These are phyloP conservation scores for Anabas testudineus DNA, from an alignment of 2,797 vertebrate genomes.

Conservation along the genomic window DNA sequence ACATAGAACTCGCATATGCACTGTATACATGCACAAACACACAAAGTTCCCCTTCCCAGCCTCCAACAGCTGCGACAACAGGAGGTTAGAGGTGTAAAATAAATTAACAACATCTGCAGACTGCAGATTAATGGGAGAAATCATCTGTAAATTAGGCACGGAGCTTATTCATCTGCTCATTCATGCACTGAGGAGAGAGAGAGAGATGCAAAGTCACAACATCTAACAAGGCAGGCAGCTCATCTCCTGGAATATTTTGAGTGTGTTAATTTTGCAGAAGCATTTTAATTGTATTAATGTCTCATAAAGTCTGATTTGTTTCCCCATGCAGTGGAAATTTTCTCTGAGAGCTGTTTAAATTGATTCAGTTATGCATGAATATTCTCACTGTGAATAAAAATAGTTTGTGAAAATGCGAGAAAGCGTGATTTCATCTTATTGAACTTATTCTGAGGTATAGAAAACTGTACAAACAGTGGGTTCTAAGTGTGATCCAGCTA, in stretches of 20 bases:
- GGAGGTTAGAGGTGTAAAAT: slow-evolving; percentile 76
- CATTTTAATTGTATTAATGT: slow-evolving; percentile 42
- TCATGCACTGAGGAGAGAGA: slow-evolving; percentile 38
- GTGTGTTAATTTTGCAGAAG: slow-evolving; percentile 35
- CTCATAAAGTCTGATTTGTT: slow-evolving; percentile 41
- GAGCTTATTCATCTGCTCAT: slow-evolving; percentile 68
- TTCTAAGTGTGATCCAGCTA: neutral
- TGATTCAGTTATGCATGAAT: slow-evolving; percentile 2
- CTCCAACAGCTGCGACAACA: slow-evolving; percentile 77
- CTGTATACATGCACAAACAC: neutral
- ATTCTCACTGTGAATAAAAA: neutral
- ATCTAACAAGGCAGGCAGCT: slow-evolving; percentile 23
- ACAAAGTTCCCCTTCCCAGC: slow-evolving; percentile 40
- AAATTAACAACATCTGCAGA: slow-evolving; percentile 82
- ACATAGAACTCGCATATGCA: neutral
- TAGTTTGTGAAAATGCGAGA: slow-evolving; percentile 6
- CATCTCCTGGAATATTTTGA: slow-evolving; percentile 36
- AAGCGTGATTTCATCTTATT: neutral
- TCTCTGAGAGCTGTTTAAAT: slow-evolving; percentile 15
- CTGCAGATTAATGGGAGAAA: slow-evolving; percentile 80
- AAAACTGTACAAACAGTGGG: neutral
- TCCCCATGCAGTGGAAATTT: slow-evolving; percentile 32
- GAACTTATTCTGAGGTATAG: neutral
- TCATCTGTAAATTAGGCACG: slow-evolving; percentile 77
- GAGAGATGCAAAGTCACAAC: slow-evolving; percentile 41